Evolutionary conservation across 2,113 vertebrate genomes (phyloP).

Genomic region (Psilopogon haemacephalus): DNA sequence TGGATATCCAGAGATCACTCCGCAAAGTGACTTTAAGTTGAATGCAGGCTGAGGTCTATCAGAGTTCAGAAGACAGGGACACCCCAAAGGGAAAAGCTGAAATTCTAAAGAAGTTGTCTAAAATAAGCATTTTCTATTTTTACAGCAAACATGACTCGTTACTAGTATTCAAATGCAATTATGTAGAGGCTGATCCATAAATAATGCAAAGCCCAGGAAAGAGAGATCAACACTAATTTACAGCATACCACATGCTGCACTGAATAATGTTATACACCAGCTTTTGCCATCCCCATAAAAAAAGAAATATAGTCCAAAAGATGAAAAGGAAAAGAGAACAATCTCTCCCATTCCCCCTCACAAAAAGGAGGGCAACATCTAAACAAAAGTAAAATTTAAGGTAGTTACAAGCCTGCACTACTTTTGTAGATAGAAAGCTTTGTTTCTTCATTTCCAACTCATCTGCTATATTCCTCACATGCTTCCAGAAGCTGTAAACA

Average conservation of each 20-base stretch:
- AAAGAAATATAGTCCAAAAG: not conserved
- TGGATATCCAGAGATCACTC: accelerated
- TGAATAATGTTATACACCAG: conserved; percentile 9
- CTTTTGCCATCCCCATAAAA: not conserved
- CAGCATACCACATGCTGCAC: not conserved
- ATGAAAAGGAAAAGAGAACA: not conserved
- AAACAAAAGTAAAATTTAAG: not conserved
- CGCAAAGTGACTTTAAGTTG: not conserved
- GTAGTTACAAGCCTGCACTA: not conserved
- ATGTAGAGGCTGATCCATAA: conserved; percentile 47
- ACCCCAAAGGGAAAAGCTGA: not conserved
- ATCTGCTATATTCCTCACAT: not conserved
- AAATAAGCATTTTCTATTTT: conserved; percentile 31
- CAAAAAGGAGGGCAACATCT: not conserved
- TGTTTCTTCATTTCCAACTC: not conserved
- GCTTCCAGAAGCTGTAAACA: not conserved
- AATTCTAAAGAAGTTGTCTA: not conserved
- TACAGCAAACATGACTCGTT: conserved; percentile 33
- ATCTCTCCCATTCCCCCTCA: too few relatives aligned
- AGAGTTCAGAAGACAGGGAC: not conserved
- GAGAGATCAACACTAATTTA: conserved; percentile 29
- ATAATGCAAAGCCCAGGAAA: conserved; percentile 57
- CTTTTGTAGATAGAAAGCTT: not conserved
- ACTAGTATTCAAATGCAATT: conserved; percentile 61
- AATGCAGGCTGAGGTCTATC: not conserved